phyloP scores from a whole-genome alignment of 53 echinoderm and acorn worm genomes.

The Echinarachnius parma region DNA sequence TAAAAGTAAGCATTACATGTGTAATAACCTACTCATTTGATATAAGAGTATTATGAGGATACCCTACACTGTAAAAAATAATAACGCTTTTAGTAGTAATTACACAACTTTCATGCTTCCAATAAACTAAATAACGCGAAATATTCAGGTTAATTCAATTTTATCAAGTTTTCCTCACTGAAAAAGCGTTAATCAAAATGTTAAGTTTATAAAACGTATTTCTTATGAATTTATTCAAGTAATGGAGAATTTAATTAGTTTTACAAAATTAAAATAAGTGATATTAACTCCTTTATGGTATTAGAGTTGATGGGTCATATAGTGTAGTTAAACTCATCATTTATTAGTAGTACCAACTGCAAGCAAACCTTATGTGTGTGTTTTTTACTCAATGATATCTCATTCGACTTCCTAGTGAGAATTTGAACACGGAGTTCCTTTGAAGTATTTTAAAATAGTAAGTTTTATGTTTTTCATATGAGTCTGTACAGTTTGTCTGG shows the following conservation, averaged over 20 bases:
- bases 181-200: background rate
- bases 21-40: no score
- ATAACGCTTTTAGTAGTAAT: background rate
- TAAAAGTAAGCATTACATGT: no score
- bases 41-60: no score
- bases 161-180: background rate
- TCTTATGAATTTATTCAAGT: background rate
- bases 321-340: background rate
- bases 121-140: background rate
- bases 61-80: no score
- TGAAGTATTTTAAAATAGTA: background rate
- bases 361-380: background rate
- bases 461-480: background rate
- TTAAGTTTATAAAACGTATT: background rate
- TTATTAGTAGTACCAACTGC: background rate
- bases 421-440: background rate
- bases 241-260: background rate
- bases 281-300: background rate
- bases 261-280: constrained; percentile 1
- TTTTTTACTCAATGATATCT: background rate
- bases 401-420: background rate
- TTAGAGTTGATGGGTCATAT: background rate
- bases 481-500: background rate
- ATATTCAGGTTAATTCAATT: background rate
- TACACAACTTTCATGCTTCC: background rate